Evolutionary conservation across 2,113 vertebrate species (phyloP).

Genomic region (Myotis lucifugus): DNA sequence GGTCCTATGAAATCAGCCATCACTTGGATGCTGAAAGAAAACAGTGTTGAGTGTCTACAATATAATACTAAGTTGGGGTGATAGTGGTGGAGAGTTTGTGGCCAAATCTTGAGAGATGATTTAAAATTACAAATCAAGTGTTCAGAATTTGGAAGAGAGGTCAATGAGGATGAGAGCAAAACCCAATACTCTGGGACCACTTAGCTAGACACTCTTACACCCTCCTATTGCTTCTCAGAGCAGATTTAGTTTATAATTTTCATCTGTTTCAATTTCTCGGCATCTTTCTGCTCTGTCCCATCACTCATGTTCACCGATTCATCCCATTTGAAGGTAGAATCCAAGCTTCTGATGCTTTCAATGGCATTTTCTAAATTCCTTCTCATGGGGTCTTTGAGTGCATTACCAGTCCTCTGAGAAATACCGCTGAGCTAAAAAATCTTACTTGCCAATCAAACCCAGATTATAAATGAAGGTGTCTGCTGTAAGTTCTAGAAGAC

Average conservation of each 20-base stretch:
- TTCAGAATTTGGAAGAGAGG: not conserved
- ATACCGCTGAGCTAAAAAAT: not conserved
- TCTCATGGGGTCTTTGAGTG: not conserved
- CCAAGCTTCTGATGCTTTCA: not conserved
- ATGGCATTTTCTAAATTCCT: not conserved
- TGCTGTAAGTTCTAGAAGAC: not conserved
- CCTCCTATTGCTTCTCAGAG: not conserved
- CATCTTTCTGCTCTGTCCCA: not conserved
- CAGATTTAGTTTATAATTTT: not conserved
- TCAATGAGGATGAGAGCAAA: not conserved
- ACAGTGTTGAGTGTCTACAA: not conserved
- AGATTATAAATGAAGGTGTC: not conserved
- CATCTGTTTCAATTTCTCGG: not conserved
- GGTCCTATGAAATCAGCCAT: not conserved
- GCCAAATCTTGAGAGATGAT: not conserved
- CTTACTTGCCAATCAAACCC: not conserved
- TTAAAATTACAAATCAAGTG: not conserved
- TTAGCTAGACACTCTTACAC: not conserved
- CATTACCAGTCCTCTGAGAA: conserved; percentile 18
- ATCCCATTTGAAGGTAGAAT: not conserved
- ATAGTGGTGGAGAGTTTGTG: not conserved
- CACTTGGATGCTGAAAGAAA: not conserved
- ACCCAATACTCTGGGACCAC: not conserved
- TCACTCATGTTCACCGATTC: not conserved
- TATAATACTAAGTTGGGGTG: not conserved